phyloP scores from a whole-genome alignment of 2,888 invertebrate species.

The Drosophila fungiperda region DNA sequence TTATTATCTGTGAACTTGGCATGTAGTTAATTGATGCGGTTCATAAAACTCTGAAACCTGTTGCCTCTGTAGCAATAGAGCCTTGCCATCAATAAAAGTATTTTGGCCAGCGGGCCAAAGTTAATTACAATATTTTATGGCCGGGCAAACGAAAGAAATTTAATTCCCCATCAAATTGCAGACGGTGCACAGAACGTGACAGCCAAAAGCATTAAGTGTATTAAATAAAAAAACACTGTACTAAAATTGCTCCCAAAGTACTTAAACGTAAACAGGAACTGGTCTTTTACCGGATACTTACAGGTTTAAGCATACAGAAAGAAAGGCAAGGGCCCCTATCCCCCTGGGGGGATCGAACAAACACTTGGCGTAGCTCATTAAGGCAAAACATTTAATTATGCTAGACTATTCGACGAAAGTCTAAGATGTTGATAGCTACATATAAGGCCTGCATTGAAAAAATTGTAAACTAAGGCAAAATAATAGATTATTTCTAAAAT shows the following conservation, averaged over 20 bases:
- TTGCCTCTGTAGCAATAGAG: slow-evolving; percentile 68
- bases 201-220: slow-evolving; percentile 25
- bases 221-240: slow-evolving; percentile 4
- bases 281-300: not conserved
- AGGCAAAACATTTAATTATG: not conserved
- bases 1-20: slow-evolving; percentile 62
- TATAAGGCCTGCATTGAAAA: not conserved
- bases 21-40: slow-evolving; percentile 36
- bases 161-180: slow-evolving; percentile 55
- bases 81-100: slow-evolving; percentile 27
- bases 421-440: not conserved
- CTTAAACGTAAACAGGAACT: slow-evolving; percentile 14
- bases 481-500: too few species aligned
- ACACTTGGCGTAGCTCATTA: not conserved
- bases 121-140: slow-evolving; percentile 73
- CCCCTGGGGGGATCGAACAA: too few species aligned
- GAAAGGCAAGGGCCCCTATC: fast-evolving
- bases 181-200: slow-evolving; percentile 43
- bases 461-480: not conserved
- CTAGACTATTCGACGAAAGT: not conserved
- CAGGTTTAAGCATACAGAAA: not conserved
- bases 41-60: slow-evolving; percentile 58
- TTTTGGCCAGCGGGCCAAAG: slow-evolving; percentile 54
- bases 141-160: slow-evolving; percentile 40
- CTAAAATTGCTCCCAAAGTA: slow-evolving; percentile 14